Base-by-base conservation (phyloP, 2,888 invertebrate species). In the Quadroppia sp. region DNA sequence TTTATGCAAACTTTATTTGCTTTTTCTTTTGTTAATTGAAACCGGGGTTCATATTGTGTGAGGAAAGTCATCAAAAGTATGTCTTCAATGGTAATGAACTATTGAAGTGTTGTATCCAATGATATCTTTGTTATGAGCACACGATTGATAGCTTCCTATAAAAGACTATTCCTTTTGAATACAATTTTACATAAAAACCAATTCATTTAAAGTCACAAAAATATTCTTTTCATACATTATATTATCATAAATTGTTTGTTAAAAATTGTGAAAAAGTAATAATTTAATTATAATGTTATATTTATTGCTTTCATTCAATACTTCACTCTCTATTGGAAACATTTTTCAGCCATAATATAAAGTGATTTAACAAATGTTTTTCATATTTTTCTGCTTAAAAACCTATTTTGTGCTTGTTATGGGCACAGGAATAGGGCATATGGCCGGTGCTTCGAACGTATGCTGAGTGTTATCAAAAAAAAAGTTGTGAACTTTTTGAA, bases 1-100 rank as follows among this genome's bases (percentile, higher is more conserved):
- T 69, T 69, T 69, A 28, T 69, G 69, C 69, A 45, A 69, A 69
- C 42, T 45, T 69, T 69, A 69, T 69, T 69, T 69, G 69, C 42
- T 28, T 69, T 59, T 69, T 45, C 61, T 69, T 32, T 69, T 1
- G 25, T 42, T 69, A 69, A 69, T 45, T 69, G 42, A 69, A 69
- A 69, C 20, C 6, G 20, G 25, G 45, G 69, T 3, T 11, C 69
- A 69, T 28, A 69, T 69, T 69, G 25, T 36, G 11, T 32, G 23
- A 6, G 11, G 23, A 69, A 64, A 69, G n/a, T 25, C 69, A 69
- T 69, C 69, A 69, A 28, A 69, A 4, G 45, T 2, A 64, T 23
- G 15, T 3, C 25, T 69, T 42, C 15, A 7, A 69, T 45, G 25
- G n/a, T 69, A 69, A 69, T 69, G 45, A 69, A 15, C 42, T 45